Conservation (phyloP, 1,140 invertebrate species). For the Leptopilina clavipes region DNA sequence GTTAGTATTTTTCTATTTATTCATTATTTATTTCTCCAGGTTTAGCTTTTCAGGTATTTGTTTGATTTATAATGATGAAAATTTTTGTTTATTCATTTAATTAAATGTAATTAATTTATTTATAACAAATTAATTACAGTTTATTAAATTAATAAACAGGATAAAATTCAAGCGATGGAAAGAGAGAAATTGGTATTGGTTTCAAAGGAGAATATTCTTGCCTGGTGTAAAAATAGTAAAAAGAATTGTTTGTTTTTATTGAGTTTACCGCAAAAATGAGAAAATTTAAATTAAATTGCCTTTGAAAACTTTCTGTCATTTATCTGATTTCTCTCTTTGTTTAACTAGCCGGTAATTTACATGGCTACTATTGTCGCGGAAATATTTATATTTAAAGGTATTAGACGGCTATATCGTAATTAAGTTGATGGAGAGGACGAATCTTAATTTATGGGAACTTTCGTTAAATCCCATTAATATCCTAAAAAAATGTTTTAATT, state of each 20-base stretch:
- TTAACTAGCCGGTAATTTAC: background rate
- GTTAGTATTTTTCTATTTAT: background rate
- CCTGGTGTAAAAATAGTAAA: background rate
- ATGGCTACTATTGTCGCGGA: background rate
- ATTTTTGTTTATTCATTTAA: no score
- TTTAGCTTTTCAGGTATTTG: no score
- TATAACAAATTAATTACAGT: no score
- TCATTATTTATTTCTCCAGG: background rate
- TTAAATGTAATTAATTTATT: no score
- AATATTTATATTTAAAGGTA: background rate
- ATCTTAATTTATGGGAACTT: background rate
- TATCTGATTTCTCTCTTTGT: slow-evolving; percentile 1
- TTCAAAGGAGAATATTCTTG: no score
- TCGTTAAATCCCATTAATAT: background rate
- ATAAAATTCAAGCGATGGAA: no score
- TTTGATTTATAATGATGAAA: no score
- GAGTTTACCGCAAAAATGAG: background rate
- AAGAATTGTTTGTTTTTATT: background rate
- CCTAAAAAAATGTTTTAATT: background rate
- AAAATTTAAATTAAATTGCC: slow-evolving; percentile 8
- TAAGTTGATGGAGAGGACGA: background rate
- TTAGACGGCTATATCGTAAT: background rate
- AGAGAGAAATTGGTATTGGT: no score
- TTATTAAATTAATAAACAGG: no score
- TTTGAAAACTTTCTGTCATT: background rate